phyloP scores from a whole-genome alignment of 2,888 invertebrate species.

The Papilio elwesi region DNA sequence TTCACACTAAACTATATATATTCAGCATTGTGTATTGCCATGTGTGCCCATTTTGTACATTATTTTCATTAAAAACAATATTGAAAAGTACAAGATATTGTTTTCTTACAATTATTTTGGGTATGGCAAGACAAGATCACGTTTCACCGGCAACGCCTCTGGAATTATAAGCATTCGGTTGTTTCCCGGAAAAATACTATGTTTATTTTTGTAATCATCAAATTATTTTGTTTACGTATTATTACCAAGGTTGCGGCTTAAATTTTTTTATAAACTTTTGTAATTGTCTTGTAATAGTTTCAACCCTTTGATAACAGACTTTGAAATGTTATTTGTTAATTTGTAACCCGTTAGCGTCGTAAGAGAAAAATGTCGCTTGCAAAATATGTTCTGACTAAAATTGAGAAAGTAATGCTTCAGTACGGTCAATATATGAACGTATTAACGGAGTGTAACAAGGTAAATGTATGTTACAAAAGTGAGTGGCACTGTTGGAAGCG shows the following conservation, averaged over 20 bases:
- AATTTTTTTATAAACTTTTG: not conserved
- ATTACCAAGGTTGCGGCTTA: not conserved
- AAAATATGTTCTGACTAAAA: no score
- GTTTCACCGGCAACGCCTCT: not conserved
- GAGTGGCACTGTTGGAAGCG: no score
- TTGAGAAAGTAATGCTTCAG: no score
- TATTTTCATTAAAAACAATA: not conserved
- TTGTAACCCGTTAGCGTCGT: no score
- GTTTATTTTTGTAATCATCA: not conserved
- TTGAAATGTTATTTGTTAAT: no score
- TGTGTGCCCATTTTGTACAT: not conserved
- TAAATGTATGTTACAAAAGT: no score
- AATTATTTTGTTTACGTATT: not conserved
- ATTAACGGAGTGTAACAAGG: no score
- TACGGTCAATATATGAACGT: no score
- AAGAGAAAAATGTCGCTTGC: no score
- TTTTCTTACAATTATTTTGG: conserved; percentile 8
- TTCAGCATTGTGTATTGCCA: not conserved
- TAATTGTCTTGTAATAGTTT: not conserved
- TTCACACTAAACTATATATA: no score
- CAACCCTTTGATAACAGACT: no score
- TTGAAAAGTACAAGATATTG: conserved; percentile 3
- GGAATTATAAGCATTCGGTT: conserved; percentile 11
- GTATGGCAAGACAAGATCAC: not conserved
- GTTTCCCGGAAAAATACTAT: conserved; percentile 6